Conservation (phyloP, 2,888 invertebrate species). For the Agapetus fuscipes region DNA sequence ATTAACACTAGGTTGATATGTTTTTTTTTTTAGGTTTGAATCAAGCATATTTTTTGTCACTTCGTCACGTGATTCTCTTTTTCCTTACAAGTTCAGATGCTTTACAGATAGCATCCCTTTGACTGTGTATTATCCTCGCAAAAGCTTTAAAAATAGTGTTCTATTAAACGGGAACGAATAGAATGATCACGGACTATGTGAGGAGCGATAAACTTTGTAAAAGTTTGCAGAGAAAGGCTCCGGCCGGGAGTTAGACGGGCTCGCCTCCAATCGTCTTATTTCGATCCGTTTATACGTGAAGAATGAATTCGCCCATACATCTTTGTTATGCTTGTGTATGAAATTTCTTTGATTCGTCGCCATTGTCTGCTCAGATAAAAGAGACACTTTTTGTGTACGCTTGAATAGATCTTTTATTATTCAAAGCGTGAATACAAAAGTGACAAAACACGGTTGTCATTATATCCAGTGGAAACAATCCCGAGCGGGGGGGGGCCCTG, state of each 20-base stretch:
- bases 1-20: too few species aligned
- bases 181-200: conserved; percentile 5
- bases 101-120: too few species aligned
- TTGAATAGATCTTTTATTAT: conserved; percentile 43
- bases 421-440: conserved; percentile 33
- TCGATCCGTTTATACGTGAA: conserved; percentile 10
- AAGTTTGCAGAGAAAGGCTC: background rate
- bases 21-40: too few species aligned
- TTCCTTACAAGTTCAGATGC: too few species aligned
- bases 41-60: too few species aligned
- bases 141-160: conserved; percentile 17
- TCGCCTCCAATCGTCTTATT: conserved; percentile 4
- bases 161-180: conserved; percentile 16
- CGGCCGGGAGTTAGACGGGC: background rate
- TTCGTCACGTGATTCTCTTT: too few species aligned
- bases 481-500: background rate
- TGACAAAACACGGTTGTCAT: conserved; percentile 20
- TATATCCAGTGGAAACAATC: conserved; percentile 8
- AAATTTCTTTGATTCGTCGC: conserved; percentile 45
- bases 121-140: background rate
- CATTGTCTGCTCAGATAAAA: conserved; percentile 42
- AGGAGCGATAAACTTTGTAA: conserved; percentile 1
- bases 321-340: conserved; percentile 20
- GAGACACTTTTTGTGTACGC: conserved; percentile 41
- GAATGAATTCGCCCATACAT: conserved; percentile 16